Evolutionary conservation across 2,113 vertebrate species (phyloP).

Genomic region (Ploceus nigricollis): DNA sequence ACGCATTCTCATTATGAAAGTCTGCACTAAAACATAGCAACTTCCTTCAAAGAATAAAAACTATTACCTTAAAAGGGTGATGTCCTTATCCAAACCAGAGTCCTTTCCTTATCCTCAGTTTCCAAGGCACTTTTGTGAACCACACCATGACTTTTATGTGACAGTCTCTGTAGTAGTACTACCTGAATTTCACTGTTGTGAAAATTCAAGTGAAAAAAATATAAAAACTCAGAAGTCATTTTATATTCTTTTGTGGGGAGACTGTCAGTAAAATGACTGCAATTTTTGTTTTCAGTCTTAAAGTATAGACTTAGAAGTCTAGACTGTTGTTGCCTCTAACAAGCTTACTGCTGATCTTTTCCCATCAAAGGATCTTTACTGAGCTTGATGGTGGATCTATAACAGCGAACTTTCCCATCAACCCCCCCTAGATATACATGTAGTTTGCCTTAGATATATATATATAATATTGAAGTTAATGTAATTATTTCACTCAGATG

Average conservation of each 20-base stretch:
- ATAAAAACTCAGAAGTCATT: background rate
- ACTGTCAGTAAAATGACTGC: background rate
- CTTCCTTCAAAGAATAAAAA: background rate
- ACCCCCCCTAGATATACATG: background rate
- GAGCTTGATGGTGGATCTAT: background rate
- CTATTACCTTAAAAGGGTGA: background rate
- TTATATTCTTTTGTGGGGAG: background rate
- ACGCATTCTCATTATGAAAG: background rate
- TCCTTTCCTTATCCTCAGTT: background rate
- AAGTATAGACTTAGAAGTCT: background rate
- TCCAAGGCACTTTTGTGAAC: background rate
- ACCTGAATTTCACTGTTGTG: background rate
- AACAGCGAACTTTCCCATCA: background rate
- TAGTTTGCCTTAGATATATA: background rate
- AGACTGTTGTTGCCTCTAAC: background rate
- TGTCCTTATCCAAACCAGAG: background rate
- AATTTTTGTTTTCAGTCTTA: background rate
- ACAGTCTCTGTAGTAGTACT: background rate
- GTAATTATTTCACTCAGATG: background rate
- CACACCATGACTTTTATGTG: background rate
- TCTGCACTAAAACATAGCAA: background rate
- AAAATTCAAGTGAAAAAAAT: background rate
- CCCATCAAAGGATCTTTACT: background rate
- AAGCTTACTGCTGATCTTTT: background rate
- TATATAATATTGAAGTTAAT: background rate